Evolutionary conservation across 2,113 vertebrate species (phyloP), one percentile per base, ranked within the genome.

Genomic region (Lonchura striata): DNA sequence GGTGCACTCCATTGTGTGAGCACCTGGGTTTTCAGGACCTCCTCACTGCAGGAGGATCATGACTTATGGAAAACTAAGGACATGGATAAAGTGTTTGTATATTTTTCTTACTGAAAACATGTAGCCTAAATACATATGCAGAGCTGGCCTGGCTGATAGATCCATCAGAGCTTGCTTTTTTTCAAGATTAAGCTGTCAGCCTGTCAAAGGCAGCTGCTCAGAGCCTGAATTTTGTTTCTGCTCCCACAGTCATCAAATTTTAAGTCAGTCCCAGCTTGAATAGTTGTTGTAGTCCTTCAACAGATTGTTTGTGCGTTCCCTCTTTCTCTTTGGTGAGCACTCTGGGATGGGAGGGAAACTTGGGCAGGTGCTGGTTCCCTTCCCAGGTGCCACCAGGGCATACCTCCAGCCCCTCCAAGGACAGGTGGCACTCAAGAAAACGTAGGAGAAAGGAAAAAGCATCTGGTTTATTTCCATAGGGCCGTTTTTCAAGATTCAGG

Each of bases 301-400:
- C 3, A 56, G 11, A 53, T 20, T 0, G 0, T n/a, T 56, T 69
- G 23, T 20, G 8, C 0, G 0, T 70, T 70, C 22, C 2, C 9
- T 71, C n/a, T 70, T 70, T 64, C 15, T 27, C 30, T n/a, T 41
- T 68, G 35, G 10, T 0, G 1, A 25, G 13, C 33, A 15, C 15
- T 9, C 35, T 56, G 31, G 37, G 6, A 42, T 46, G 15, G 20
- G 8, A 88, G 9, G 39, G 28, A 46, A 69, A 21, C 10, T 82
- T 3, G 10, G 33, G 8, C 27, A 74, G 44, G 33, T 27, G 39
- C 33, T 8, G 0, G 8, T 37, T 2, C 23, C 18, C 12, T 44
- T 89, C 12, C 17, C 5, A 53, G 22, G 2, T 70, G 46, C 22
- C 75, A 61, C n/a, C 4, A 49, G 21, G 30, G 4, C 1, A 2